These are phyloP conservation scores for Megalurothrips usitatus DNA, from an alignment of 2,888 invertebrate species.

Conservation along the genomic window DNA sequence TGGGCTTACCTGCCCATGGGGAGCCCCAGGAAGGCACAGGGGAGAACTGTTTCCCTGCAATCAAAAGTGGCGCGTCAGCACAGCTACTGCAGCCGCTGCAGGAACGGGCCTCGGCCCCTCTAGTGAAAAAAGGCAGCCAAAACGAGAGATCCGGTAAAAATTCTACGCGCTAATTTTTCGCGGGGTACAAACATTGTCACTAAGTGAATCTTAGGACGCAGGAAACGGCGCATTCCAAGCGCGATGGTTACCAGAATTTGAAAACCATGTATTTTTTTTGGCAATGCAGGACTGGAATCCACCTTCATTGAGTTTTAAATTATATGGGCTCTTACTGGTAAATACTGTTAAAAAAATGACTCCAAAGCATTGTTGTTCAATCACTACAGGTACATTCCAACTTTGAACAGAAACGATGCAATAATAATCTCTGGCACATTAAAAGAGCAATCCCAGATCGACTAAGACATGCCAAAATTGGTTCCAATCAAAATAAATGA, in stretches of 20 bases:
- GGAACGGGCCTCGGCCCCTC: not conserved
- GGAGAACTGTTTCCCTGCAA: conserved; percentile 23
- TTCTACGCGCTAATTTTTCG: not conserved
- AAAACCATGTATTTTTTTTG: not conserved
- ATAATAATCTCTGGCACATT: too few species aligned
- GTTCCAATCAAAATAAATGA: too few species aligned
- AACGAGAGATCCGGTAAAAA: not conserved
- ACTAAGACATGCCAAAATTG: not conserved
- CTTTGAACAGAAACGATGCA: too few species aligned
- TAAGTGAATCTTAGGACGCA: too few species aligned
- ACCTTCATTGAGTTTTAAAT: too few species aligned
- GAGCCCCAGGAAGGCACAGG: conserved; percentile 23
- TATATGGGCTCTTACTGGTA: too few species aligned
- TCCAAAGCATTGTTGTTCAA: not conserved
- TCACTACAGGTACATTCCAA: not conserved
- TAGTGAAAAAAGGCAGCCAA: not conserved
- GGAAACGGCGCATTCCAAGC: too few species aligned
- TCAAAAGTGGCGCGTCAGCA: conserved; percentile 21
- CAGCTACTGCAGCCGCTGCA: conserved; percentile 14
- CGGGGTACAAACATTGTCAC: too few species aligned
- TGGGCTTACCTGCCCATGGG: conserved; percentile 23
- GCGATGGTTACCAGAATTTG: not conserved
- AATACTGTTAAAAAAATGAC: too few species aligned
- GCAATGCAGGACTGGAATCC: too few species aligned
- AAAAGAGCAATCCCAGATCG: too few species aligned